A percentile compares a stretch with the other conserved stretches of the same genome.
These are phyloP conservation scores for Amniataba percoides DNA, from an alignment of 2,797 vertebrate genomes.

Conservation along the genomic window DNA sequence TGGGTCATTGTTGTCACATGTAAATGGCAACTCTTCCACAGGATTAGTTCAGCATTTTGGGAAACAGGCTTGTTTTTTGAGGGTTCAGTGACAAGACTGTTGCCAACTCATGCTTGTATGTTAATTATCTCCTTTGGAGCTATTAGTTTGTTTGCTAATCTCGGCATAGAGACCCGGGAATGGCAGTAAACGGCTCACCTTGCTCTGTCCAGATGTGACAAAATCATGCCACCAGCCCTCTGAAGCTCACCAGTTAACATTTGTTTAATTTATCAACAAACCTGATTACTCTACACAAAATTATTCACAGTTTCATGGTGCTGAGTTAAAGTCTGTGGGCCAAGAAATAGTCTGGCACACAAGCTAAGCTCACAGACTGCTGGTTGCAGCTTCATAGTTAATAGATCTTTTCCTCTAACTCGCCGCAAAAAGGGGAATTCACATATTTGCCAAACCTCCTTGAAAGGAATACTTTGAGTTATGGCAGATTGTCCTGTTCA, in stretches of 20 bases:
- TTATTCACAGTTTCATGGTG: not conserved
- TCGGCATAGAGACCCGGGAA: not conserved
- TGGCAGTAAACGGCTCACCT: not conserved
- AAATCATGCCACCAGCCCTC: not conserved
- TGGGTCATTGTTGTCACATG: constrained; percentile 67
- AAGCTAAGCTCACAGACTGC: not conserved
- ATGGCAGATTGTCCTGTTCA: not conserved
- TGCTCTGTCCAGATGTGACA: not conserved
- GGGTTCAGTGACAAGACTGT: not conserved
- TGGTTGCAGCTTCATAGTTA: not conserved
- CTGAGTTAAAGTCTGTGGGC: not conserved
- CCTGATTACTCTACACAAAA: not conserved
- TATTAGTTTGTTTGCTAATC: not conserved
- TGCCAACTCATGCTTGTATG: not conserved
- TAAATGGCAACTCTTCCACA: not conserved
- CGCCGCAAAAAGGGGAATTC: not conserved
- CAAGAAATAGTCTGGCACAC: not conserved
- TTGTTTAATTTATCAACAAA: not conserved
- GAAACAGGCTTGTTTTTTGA: not conserved
- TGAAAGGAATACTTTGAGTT: not conserved
- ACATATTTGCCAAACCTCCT: not conserved
- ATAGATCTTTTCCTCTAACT: not conserved
- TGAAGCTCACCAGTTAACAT: not conserved
- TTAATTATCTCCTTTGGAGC: not conserved
- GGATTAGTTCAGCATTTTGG: not conserved